Percentiles rank a stretch among this genome's conserved stretches.
These are phyloP conservation scores for Maccullochella peelii DNA, from an alignment of 2,113 vertebrate species.

Conservation along the genomic window DNA sequence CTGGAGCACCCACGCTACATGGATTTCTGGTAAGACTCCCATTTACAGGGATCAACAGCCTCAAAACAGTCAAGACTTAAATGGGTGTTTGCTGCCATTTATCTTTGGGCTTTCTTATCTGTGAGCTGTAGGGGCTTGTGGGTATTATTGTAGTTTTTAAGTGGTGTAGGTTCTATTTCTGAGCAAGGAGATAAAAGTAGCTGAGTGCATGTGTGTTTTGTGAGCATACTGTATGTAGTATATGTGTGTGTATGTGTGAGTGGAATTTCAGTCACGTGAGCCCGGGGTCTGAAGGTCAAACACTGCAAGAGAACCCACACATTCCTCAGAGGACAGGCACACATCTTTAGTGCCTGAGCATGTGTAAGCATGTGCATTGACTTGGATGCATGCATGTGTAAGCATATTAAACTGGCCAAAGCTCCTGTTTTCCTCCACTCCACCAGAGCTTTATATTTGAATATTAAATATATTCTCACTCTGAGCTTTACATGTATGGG, in stretches of 20 bases:
- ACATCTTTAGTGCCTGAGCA: slow-evolving; percentile 62
- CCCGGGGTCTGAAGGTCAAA: slow-evolving; percentile 79
- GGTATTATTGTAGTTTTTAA: slow-evolving; percentile 64
- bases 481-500: slow-evolving; percentile 50
- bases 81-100: slow-evolving; percentile 51
- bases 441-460: slow-evolving; percentile 57
- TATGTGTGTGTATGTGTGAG: slow-evolving; percentile 50
- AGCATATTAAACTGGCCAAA: slow-evolving; percentile 44
- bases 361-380: slow-evolving; percentile 45
- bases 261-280: slow-evolving; percentile 82
- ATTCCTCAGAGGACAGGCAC: slow-evolving; percentile 82
- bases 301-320: slow-evolving; percentile 76
- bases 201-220: slow-evolving; percentile 31
- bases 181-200: slow-evolving; percentile 66
- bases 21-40: slow-evolving; percentile 15
- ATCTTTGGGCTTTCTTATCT: slow-evolving; percentile 65
- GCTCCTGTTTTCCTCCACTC: slow-evolving; percentile 36
- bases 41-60: slow-evolving; percentile 41
- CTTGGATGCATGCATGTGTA: slow-evolving; percentile 49
- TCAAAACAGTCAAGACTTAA: slow-evolving; percentile 35
- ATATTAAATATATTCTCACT: slow-evolving; percentile 72
- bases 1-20: slow-evolving; percentile 50
- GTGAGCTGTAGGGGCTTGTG: slow-evolving; percentile 54
- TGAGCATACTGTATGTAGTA: slow-evolving; percentile 43
- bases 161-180: slow-evolving; percentile 68